A percentile compares a stretch with the other conserved stretches of the same genome.
These are phyloP conservation scores for Pecten maximus DNA, from an alignment of 2,888 invertebrate genomes.

Conservation along the genomic window DNA sequence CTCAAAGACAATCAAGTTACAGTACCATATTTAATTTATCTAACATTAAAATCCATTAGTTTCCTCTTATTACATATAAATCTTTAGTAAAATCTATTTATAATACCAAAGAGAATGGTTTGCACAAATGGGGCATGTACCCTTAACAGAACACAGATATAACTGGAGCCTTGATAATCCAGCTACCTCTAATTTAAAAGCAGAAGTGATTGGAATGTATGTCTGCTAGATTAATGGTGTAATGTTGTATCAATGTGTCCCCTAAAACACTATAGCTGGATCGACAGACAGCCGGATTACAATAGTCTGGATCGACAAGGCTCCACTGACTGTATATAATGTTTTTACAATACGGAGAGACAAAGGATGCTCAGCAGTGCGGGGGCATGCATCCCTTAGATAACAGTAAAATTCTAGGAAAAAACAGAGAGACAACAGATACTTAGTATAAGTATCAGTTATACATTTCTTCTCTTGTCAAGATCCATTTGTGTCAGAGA, in stretches of 20 bases:
- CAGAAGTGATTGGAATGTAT: background rate
- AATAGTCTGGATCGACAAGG: background rate
- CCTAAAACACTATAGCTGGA: background rate
- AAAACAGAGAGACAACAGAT: background rate
- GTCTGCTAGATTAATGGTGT: background rate
- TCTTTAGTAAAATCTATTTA: background rate
- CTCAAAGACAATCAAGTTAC: too few relatives aligned
- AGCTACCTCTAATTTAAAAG: background rate
- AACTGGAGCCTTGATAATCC: conserved; percentile 1
- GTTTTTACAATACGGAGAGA: too few relatives aligned
- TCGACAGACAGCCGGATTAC: background rate
- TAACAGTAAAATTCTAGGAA: background rate
- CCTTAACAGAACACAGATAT: background rate
- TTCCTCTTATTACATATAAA: too few relatives aligned
- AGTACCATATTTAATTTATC: too few relatives aligned
- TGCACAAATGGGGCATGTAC: background rate
- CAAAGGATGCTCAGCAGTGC: background rate
- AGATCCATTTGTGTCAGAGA: background rate
- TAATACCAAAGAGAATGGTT: too few relatives aligned
- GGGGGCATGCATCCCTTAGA: background rate
- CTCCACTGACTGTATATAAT: background rate
- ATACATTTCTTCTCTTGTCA: background rate
- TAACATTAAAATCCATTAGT: too few relatives aligned
- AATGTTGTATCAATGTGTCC: background rate
- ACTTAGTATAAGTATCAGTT: background rate